Evolutionary conservation across 1,140 invertebrate genomes (phyloP).

Genomic region (Spodoptera litura): DNA sequence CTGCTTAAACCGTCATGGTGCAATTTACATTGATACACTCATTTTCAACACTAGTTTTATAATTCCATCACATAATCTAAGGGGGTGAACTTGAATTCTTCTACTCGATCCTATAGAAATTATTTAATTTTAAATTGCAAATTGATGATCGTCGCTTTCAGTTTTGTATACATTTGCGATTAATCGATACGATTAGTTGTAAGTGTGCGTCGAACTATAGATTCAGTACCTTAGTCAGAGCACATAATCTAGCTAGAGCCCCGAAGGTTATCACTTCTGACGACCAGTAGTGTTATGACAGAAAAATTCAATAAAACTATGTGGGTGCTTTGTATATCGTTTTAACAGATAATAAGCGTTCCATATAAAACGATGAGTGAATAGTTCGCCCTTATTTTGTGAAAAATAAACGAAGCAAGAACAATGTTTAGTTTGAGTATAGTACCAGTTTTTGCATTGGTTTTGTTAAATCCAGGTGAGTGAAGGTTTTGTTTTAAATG

Average conservation of each 20-base stretch:
- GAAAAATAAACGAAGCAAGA: neutral
- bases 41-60: too few relatives aligned
- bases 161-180: neutral
- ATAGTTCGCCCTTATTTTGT: conserved; percentile 17
- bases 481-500: neutral
- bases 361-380: conserved; percentile 19
- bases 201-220: neutral
- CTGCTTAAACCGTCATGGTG: too few relatives aligned
- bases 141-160: too few relatives aligned
- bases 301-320: conserved; percentile 37
- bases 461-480: conserved; percentile 7
- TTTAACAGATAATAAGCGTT: conserved; percentile 8
- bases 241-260: conserved; percentile 15
- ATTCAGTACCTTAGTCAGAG: conserved; percentile 15
- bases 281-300: conserved; percentile 29
- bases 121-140: too few relatives aligned
- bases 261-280: conserved; percentile 28
- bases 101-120: too few relatives aligned
- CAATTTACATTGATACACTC: too few relatives aligned
- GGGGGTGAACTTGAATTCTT: too few relatives aligned
- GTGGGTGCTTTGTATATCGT: conserved; percentile 40
- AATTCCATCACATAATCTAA: too few relatives aligned
- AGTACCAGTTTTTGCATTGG: neutral
- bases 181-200: conserved; percentile 2
- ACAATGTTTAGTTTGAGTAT: conserved; percentile 1